Base-by-base conservation (phyloP, 1,140 invertebrate genomes). In the Melitaea cinxia region DNA sequence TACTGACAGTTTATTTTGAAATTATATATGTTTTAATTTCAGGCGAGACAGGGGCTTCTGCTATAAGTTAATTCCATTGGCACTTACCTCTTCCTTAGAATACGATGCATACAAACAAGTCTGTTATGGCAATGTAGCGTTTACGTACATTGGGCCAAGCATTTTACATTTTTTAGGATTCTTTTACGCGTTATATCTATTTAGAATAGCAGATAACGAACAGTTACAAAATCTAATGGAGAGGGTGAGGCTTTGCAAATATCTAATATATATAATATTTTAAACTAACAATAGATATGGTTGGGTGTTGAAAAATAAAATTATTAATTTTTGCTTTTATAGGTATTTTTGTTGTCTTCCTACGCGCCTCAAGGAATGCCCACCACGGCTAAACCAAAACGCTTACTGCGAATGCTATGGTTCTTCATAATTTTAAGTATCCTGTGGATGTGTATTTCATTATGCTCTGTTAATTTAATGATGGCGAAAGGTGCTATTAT, bases 221-320 rank as follows among this genome's bases (percentile, higher is more conserved):
- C 96, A 97, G 70, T 85, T 98, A 26, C 96, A 96, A 80, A 96
- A 96, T 88, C 89, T 98, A n/a, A 97, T 98, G 94, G 97, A 98
- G 88, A 93, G 96, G 72, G 96, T 96, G 71, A 91, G 91, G 87
- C 26, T 21, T 54, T 0, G 30, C 30, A 2, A 12, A 10, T 33
- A 10, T 33, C 12, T 7, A 33, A 33, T 33, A 33, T 33, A 12
- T 33, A n/a, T 12, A 35, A 5, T 9, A 5, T 3, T 30, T n/a
- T n/a, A n/a, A n/a, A n/a, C n/a, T n/a, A n/a, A n/a, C n/a, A n/a
- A n/a, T n/a, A n/a, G n/a, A n/a, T n/a, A n/a, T n/a, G n/a, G n/a
- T n/a, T n/a, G n/a, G n/a, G n/a, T 15, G 2, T 37, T 4, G 5
- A 37, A 37, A 4, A 14, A 14, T 33, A 33, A 33, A 4, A 33